Conservation (phyloP, 2,888 invertebrate species). For the Archips xylosteana region DNA sequence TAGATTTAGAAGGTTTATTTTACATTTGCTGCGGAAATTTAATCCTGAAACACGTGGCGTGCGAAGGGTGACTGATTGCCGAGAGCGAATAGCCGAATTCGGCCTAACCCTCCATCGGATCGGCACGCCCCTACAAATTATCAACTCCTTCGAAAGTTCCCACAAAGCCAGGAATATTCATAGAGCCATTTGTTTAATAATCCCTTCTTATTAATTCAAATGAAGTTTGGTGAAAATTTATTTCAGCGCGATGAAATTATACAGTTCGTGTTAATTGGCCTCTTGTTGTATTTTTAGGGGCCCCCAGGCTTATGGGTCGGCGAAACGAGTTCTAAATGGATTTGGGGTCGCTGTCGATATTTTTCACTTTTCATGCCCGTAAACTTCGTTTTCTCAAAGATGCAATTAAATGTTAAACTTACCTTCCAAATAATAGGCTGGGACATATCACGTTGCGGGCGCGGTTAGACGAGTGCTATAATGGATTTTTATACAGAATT, state of each 20-base stretch:
- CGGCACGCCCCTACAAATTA: constrained; percentile 38
- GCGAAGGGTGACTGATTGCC: not conserved
- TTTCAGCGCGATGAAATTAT: constrained; percentile 37
- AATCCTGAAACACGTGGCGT: too few relatives aligned
- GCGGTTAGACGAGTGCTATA: too few relatives aligned
- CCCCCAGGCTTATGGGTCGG: not conserved
- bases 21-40: too few relatives aligned
- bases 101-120: not conserved
- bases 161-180: constrained; percentile 44
- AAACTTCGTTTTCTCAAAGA: too few relatives aligned
- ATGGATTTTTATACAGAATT: too few relatives aligned
- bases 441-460: too few relatives aligned
- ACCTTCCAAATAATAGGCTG: too few relatives aligned
- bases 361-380: not conserved
- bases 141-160: constrained; percentile 38
- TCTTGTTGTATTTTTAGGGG: constrained; percentile 39
- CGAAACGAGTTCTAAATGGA: not conserved
- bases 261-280: constrained; percentile 33
- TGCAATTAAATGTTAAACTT: too few relatives aligned
- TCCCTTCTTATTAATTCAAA: constrained; percentile 43
- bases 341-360: not conserved
- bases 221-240: constrained; percentile 41
- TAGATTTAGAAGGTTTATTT: too few relatives aligned
- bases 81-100: constrained; percentile 1
- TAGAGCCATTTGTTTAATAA: constrained; percentile 42